phyloP scores from a whole-genome alignment of 1,140 invertebrate species.

The Lepidostoma basale region DNA sequence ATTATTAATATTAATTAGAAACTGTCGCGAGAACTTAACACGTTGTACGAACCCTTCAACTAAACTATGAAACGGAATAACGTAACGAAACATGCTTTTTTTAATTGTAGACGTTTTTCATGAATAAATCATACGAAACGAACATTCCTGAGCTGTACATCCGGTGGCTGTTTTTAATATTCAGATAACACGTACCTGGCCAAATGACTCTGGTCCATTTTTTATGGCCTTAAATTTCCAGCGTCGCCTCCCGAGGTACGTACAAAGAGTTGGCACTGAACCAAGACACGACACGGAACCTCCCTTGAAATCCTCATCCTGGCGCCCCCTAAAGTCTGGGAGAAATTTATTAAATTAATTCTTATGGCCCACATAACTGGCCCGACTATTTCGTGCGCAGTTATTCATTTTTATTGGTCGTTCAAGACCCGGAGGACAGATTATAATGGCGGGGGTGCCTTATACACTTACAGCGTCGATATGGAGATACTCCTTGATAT shows the following conservation, averaged over 20 bases:
- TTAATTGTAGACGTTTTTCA: too few species aligned
- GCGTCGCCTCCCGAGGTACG: background rate
- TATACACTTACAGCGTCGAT: background rate
- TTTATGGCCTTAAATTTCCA: too few species aligned
- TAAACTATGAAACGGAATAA: too few species aligned
- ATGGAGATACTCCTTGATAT: background rate
- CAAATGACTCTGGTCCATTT: background rate
- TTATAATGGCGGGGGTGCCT: slow-evolving; percentile 16
- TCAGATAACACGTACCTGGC: background rate
- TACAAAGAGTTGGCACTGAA: background rate
- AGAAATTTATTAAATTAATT: slow-evolving; percentile 26
- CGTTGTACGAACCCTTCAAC: too few species aligned
- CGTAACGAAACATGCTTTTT: too few species aligned
- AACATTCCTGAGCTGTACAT: too few species aligned
- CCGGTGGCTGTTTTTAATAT: too few species aligned
- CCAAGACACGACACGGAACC: slow-evolving; percentile 2
- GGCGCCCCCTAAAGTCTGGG: background rate
- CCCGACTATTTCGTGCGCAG: slow-evolving; percentile 6
- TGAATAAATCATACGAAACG: too few species aligned
- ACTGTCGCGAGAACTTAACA: too few species aligned
- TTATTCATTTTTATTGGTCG: slow-evolving; percentile 38
- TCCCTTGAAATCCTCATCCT: slow-evolving; percentile 10
- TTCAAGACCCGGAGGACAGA: slow-evolving; percentile 4
- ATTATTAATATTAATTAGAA: too few species aligned
- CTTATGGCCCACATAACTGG: slow-evolving; percentile 17